Evolutionary conservation across 2,113 vertebrate genomes (phyloP).

Genomic region (Gopherus evgoodei): DNA sequence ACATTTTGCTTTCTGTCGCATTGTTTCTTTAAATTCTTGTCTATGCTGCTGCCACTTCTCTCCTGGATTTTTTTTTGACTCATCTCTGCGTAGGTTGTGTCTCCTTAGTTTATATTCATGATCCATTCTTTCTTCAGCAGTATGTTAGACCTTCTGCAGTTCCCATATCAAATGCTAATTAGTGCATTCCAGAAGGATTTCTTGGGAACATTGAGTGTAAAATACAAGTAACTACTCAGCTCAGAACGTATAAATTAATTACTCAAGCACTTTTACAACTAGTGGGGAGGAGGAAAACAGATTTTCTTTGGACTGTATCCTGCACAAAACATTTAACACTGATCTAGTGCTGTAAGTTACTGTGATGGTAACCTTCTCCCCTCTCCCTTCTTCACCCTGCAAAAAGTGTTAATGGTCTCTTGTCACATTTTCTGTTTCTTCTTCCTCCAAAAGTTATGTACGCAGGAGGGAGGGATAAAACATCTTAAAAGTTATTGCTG

Average conservation of each 20-base stretch:
- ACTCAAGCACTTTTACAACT: neutral
- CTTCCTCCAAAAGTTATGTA: neutral
- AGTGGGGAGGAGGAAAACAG: neutral
- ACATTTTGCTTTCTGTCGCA: too few species aligned
- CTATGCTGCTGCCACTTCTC: neutral
- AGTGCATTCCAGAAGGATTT: neutral
- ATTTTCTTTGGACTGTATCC: slow-evolving; percentile 6
- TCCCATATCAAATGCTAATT: slow-evolving; percentile 10
- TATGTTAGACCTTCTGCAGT: neutral
- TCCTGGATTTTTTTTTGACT: neutral
- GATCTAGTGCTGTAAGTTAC: slow-evolving; percentile 27
- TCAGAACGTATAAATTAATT: slow-evolving; percentile 48
- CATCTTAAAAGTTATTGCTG: neutral
- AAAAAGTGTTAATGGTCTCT: neutral
- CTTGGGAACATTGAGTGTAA: neutral
- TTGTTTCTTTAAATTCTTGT: neutral
- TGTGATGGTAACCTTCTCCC: slow-evolving; percentile 1
- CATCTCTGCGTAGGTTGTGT: neutral
- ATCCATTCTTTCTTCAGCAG: neutral
- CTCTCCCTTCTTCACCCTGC: too few species aligned
- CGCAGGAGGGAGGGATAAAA: neutral
- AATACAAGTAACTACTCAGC: slow-evolving; percentile 42
- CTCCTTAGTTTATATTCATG: neutral
- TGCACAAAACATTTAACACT: slow-evolving; percentile 24
- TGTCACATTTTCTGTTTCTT: neutral